phyloP scores from a whole-genome alignment of 2,797 vertebrate species.

The Microchirus variegatus region DNA sequence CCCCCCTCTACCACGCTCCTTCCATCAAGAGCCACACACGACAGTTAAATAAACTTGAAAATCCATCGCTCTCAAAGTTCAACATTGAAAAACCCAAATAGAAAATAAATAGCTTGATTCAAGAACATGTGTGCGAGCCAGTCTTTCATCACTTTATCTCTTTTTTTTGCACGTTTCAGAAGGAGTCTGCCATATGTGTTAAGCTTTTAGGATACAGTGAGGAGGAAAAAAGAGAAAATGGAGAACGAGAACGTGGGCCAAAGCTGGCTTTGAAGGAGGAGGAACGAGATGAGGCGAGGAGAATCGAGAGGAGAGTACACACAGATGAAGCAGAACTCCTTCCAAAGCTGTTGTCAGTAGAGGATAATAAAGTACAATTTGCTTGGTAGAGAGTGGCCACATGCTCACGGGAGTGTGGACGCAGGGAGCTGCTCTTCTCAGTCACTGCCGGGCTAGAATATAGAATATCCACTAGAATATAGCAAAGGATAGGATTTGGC shows the following conservation, averaged over 20 bases:
- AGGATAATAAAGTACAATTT: conserved; percentile 21
- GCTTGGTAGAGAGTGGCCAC: background rate
- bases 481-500: background rate
- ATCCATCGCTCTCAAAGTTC: conserved; percentile 22
- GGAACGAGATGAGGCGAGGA: background rate
- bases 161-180: conserved; percentile 30
- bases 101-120: conserved; percentile 16
- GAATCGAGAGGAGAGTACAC: conserved; percentile 20
- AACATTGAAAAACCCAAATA: conserved; percentile 28
- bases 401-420: background rate
- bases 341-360: conserved; percentile 20
- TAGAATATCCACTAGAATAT: conserved; percentile 61
- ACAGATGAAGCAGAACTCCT: conserved; percentile 8
- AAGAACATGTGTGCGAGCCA: conserved; percentile 55
- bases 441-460: conserved; percentile 64
- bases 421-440: conserved; percentile 6
- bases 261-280: conserved; percentile 7
- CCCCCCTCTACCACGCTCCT: conserved; percentile 15
- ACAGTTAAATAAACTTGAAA: conserved; percentile 33
- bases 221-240: background rate
- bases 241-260: conserved; percentile 28
- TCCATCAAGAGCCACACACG: conserved; percentile 24
- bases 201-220: conserved; percentile 39
- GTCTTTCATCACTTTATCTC: conserved; percentile 62
- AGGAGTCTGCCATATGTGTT: conserved; percentile 58